These are phyloP conservation scores for Antheraea assamensis DNA, from an alignment of 2,888 invertebrate species.

Conservation along the genomic window DNA sequence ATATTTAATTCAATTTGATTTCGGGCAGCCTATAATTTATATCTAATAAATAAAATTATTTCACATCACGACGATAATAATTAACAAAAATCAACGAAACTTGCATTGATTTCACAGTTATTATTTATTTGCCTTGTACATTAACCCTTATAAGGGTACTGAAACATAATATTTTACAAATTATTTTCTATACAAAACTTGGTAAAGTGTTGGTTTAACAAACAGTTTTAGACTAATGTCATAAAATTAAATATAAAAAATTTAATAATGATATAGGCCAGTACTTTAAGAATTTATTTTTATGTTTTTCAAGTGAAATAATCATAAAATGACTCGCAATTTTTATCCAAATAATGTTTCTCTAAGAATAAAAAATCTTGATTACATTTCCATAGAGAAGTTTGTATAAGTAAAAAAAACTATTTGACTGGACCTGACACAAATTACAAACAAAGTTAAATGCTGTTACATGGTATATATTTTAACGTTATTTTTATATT, in stretches of 20 bases:
- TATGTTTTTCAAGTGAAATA: not conserved
- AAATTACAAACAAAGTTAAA: not conserved
- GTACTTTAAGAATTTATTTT: not conserved
- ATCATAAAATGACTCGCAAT: not conserved
- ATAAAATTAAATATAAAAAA: not conserved
- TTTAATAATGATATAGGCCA: not conserved
- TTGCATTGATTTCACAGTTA: slow-evolving; percentile 13
- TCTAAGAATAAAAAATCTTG: not conserved
- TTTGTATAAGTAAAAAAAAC: not conserved
- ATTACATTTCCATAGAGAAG: not conserved
- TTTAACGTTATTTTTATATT: not conserved
- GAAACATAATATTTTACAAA: not conserved
- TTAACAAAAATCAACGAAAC: slow-evolving; percentile 2
- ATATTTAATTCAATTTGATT: slow-evolving; percentile 8
- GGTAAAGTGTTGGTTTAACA: not conserved
- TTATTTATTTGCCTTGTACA: slow-evolving; percentile 8
- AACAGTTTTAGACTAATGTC: not conserved
- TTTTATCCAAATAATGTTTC: not conserved
- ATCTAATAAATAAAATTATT: slow-evolving; percentile 3
- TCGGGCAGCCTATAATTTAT: not conserved
- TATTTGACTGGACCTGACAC: not conserved
- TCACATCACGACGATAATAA: slow-evolving; percentile 5
- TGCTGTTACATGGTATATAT: not conserved
- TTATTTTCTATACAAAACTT: not conserved
- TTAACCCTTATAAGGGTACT: not conserved